Conservation (phyloP, 64 coral and sea anemone genomes). For the Catalaphyllia jardinei region DNA sequence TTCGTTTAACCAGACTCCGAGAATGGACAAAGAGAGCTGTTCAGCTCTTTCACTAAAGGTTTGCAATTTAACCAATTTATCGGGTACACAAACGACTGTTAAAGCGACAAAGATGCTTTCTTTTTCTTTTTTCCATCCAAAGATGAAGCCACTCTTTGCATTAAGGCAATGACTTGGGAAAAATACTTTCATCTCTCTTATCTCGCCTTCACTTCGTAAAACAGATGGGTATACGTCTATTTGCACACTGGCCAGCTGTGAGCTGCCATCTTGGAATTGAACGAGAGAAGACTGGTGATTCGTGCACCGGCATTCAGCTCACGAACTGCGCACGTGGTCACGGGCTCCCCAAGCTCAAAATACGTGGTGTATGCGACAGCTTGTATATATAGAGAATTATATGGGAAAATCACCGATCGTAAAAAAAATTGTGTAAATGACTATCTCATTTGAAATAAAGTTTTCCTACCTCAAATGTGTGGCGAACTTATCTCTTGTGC, state of each 20-base stretch:
- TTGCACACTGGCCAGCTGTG: no score
- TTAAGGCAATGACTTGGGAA: conserved; percentile 52
- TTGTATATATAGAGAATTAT: no score
- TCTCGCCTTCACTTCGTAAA: neutral
- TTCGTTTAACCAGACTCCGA: conserved; percentile 52
- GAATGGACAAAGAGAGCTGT: neutral
- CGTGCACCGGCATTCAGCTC: no score
- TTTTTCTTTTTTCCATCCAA: conserved; percentile 23
- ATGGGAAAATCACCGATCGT: no score
- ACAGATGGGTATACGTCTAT: neutral
- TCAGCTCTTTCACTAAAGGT: neutral
- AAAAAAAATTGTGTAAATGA: no score
- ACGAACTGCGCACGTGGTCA: neutral
- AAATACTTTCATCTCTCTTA: conserved; percentile 24
- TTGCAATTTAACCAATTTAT: neutral
- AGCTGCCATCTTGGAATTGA: neutral
- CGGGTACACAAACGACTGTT: neutral
- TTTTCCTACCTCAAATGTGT: no score
- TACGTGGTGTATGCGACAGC: no score
- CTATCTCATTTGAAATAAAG: no score
- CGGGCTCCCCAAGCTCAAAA: no score
- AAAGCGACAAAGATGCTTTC: neutral
- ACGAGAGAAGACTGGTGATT: neutral
- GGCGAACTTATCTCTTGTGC: no score
- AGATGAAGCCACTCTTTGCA: conserved; percentile 32